These are phyloP conservation scores for Achatina immaculata DNA, from an alignment of 1,140 invertebrate species.

Conservation along the genomic window DNA sequence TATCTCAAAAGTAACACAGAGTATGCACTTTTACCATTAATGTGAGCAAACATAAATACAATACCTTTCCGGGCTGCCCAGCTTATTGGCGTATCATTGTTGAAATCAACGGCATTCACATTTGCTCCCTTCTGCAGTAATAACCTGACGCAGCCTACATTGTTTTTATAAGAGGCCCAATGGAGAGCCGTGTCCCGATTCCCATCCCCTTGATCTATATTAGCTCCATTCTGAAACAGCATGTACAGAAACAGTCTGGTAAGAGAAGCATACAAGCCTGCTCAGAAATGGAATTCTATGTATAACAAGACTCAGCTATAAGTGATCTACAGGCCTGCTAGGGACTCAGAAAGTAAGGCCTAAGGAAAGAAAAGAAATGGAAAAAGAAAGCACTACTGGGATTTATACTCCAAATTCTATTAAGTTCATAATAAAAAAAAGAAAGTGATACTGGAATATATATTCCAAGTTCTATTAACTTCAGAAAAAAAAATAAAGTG, in stretches of 20 bases:
- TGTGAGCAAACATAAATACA: background rate
- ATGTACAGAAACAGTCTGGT: constrained; percentile 30
- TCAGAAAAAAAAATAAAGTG: too few relatives aligned
- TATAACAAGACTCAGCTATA: background rate
- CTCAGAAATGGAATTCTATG: background rate
- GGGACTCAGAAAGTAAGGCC: background rate
- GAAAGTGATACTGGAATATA: too few relatives aligned
- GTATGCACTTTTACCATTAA: background rate
- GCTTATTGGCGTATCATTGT: constrained; percentile 67
- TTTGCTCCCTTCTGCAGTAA: constrained; percentile 71
- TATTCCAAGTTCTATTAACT: too few relatives aligned
- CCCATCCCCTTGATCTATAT: constrained; percentile 58
- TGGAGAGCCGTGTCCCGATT: constrained; percentile 66
- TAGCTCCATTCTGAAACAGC: constrained; percentile 61
- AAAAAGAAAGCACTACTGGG: too few relatives aligned
- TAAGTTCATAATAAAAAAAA: too few relatives aligned
- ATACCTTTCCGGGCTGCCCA: constrained; percentile 88
- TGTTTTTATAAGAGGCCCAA: constrained; percentile 68
- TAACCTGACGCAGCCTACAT: constrained; percentile 63
- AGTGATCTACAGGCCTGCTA: background rate
- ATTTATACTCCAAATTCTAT: too few relatives aligned
- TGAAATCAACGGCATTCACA: constrained; percentile 71
- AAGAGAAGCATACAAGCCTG: background rate
- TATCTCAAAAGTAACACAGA: too few relatives aligned
- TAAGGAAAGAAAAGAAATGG: too few relatives aligned